These are phyloP conservation scores for Drosophila murphyi DNA, from an alignment of 1,140 invertebrate species.

Conservation along the genomic window DNA sequence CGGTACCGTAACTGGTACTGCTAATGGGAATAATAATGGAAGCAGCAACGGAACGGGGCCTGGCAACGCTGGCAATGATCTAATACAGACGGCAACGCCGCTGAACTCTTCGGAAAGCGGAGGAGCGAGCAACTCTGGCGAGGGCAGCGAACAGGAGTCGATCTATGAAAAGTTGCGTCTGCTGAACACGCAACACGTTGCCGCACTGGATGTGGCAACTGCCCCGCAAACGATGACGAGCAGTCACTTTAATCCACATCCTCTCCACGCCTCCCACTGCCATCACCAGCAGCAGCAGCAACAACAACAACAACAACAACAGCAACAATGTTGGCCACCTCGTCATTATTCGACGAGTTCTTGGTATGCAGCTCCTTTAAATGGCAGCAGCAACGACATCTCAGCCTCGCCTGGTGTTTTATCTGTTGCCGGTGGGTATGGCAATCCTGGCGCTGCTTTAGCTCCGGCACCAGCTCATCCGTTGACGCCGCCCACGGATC, in stretches of 20 bases:
- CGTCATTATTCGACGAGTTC: slow-evolving; percentile 68
- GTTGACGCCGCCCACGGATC: slow-evolving; percentile 55
- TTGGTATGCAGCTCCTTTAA: slow-evolving; percentile 74
- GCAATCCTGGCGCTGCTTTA: slow-evolving; percentile 16
- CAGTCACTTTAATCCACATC: slow-evolving; percentile 48
- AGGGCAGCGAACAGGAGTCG: slow-evolving; percentile 87
- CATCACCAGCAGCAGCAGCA: slow-evolving; percentile 28
- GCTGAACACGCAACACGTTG: slow-evolving; percentile 89
- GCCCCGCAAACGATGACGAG: slow-evolving; percentile 23
- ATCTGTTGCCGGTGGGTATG: slow-evolving; percentile 19
- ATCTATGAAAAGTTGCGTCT: slow-evolving; percentile 94
- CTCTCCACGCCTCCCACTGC: slow-evolving; percentile 28
- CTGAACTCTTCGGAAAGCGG: slow-evolving; percentile 77
- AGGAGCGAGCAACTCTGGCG: slow-evolving; percentile 82
- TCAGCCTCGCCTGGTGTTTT: slow-evolving; percentile 28
- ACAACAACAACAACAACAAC: slow-evolving; percentile 26
- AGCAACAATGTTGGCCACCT: slow-evolving; percentile 60
- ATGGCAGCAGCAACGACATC: slow-evolving; percentile 34
- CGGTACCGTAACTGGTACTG: background rate
- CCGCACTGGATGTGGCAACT: slow-evolving; percentile 39
- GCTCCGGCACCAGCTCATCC: slow-evolving; percentile 43
- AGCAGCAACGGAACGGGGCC: background rate
- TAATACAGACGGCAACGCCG: slow-evolving; percentile 72
- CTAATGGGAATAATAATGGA: slow-evolving; percentile 21
- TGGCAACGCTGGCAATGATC: slow-evolving; percentile 24